Conservation (phyloP, 2,888 invertebrate species). For the Bembecia ichneumoniformis region DNA sequence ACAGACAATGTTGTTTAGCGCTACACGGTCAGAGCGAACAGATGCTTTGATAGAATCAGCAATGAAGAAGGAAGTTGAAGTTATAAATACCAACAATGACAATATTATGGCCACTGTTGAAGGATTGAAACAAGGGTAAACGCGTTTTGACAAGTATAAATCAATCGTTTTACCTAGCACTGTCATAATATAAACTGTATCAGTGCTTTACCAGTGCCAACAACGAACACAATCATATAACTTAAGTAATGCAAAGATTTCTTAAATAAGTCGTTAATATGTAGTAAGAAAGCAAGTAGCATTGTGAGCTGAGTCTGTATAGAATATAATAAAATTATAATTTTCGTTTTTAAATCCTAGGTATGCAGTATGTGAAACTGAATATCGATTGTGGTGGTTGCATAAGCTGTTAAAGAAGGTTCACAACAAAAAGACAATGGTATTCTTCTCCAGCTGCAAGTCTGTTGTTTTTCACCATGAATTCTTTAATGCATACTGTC, state of each 20-base stretch:
- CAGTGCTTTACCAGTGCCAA: neutral
- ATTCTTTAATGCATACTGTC: conserved; percentile 89
- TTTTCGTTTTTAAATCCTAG: conserved; percentile 46
- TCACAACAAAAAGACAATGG: conserved; percentile 91
- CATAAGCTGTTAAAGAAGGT: conserved; percentile 97
- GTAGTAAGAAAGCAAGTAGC: too few species aligned
- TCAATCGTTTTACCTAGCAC: neutral
- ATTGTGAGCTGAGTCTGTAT: neutral
- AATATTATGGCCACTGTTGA: conserved; percentile 85
- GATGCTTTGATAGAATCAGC: conserved; percentile 90
- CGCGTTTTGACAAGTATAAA: neutral
- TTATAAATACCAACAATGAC: conserved; percentile 92
- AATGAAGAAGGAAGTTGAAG: conserved; percentile 89
- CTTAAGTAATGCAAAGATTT: too few species aligned
- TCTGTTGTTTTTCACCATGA: conserved; percentile 96
- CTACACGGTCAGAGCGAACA: conserved; percentile 92
- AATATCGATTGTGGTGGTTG: conserved; percentile 91
- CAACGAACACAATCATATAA: too few species aligned
- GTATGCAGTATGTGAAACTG: conserved; percentile 94
- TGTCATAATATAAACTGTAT: neutral
- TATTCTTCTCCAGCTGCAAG: conserved; percentile 97
- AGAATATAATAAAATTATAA: neutral
- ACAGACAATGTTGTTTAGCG: conserved; percentile 98
- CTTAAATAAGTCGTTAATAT: too few species aligned
- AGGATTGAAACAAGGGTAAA: conserved; percentile 82